Percentiles rank a stretch among this genome's conserved stretches.
phyloP scores from a whole-genome alignment of 2,888 invertebrate genomes.

The Cephus pulcher region DNA sequence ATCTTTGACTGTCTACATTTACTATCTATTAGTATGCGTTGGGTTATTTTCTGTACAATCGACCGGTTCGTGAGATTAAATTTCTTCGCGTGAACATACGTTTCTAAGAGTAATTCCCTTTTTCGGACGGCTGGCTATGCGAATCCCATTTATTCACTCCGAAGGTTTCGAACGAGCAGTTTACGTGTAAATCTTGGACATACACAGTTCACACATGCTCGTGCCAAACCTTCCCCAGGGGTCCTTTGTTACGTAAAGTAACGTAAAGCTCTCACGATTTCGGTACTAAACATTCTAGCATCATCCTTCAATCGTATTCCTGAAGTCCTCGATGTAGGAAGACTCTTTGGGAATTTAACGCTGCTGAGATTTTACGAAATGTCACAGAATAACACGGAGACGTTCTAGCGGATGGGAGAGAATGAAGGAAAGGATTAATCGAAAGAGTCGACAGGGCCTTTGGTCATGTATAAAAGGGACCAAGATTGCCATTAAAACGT shows the following conservation, averaged over 20 bases:
- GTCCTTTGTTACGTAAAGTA: neutral
- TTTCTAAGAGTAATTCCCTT: neutral
- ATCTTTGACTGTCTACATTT: neutral
- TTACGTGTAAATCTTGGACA: neutral
- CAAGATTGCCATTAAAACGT: neutral
- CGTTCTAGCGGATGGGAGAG: neutral
- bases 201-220: neutral
- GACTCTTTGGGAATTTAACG: neutral
- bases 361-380: neutral
- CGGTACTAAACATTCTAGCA: neutral
- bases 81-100: neutral
- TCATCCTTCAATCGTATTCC: neutral
- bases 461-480: neutral
- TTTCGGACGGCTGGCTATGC: neutral
- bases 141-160: neutral
- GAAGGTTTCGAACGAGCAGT: neutral
- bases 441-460: neutral
- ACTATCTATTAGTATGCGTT: no score
- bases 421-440: neutral
- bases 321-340: neutral
- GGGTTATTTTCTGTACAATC: neutral
- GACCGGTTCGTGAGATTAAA: neutral
- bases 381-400: neutral
- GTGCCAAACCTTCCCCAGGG: neutral
- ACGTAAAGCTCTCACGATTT: neutral